phyloP scores from a whole-genome alignment of 2,113 vertebrate genomes.

The Siniperca chuatsi region DNA sequence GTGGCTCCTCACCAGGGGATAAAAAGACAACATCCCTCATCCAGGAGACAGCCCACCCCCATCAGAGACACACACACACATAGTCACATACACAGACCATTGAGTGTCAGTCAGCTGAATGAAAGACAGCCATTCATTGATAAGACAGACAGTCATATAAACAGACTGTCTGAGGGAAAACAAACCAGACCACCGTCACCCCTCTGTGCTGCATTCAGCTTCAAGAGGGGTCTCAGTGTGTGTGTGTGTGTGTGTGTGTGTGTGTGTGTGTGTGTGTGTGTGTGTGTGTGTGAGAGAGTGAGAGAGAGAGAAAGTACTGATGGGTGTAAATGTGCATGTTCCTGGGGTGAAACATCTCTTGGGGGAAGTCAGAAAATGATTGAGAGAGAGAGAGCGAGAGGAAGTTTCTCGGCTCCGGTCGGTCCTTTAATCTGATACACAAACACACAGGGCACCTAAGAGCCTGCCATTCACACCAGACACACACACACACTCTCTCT shows the following conservation, averaged over 20 bases:
- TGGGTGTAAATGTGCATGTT: constrained; percentile 59
- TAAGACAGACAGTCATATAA: constrained; percentile 77
- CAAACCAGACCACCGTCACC: constrained; percentile 63
- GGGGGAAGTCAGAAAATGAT: constrained; percentile 37
- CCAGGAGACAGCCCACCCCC: neutral
- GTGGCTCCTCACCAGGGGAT: constrained; percentile 25
- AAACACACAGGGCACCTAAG: constrained; percentile 72
- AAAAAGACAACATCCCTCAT: constrained; percentile 27
- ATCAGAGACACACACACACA: constrained; percentile 11
- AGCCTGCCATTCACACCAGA: constrained; percentile 65
- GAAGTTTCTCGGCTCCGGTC: constrained; percentile 62
- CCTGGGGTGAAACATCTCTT: constrained; percentile 47
- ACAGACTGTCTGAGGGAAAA: constrained; percentile 70
- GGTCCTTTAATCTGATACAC: constrained; percentile 74
- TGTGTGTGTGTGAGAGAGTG: constrained; percentile 12
- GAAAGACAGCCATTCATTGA: constrained; percentile 80
- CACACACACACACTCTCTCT: constrained; percentile 26
- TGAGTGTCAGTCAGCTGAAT: constrained; percentile 65
- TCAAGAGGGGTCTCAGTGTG: constrained; percentile 38
- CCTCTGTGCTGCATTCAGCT: constrained; percentile 66
- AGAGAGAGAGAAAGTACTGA: constrained; percentile 16
- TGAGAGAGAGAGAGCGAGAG: constrained; percentile 45
- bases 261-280: constrained; percentile 25
- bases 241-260: constrained; percentile 21
- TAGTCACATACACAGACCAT: constrained; percentile 9